A percentile compares a stretch with the other conserved stretches of the same genome.
phyloP scores from a whole-genome alignment of 2,113 vertebrate species.

The Anoura caudifer region DNA sequence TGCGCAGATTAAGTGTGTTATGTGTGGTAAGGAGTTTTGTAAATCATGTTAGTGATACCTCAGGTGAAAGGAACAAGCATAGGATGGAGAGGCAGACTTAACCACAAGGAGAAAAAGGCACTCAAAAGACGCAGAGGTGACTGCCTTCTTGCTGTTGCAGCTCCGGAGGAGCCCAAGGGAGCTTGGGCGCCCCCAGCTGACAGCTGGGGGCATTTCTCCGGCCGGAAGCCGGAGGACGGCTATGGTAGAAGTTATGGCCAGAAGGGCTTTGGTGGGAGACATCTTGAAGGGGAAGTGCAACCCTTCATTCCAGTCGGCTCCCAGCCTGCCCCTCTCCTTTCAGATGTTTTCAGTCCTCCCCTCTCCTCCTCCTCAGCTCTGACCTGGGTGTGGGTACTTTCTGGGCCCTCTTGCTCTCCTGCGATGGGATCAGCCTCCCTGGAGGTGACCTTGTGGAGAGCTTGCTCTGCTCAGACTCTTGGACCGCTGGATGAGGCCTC shows the following conservation, averaged over 20 bases:
- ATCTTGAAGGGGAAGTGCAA: neutral
- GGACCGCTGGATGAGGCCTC: neutral
- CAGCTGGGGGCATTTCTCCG: neutral
- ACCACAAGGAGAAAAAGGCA: neutral
- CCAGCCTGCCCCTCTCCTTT: neutral
- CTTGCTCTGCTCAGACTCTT: neutral
- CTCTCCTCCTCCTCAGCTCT: neutral
- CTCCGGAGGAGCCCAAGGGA: neutral
- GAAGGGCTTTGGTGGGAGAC: neutral
- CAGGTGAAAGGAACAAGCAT: neutral
- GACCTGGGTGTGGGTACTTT: no score
- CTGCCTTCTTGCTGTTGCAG: neutral
- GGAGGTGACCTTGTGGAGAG: neutral
- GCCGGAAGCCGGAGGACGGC: neutral
- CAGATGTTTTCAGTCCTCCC: accelerated
- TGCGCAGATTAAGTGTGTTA: neutral
- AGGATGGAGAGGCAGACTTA: neutral
- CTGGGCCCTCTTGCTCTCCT: accelerated
- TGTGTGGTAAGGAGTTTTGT: neutral
- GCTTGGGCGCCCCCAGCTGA: neutral
- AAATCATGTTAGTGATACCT: accelerated
- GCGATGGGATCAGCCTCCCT: no score
- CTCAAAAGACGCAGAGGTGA: accelerated
- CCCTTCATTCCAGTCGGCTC: no score
- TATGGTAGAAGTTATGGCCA: neutral